Percentiles rank a stretch among this genome's conserved stretches.
Conservation (phyloP, 2,113 vertebrate species). For the Malurus cyaneus region DNA sequence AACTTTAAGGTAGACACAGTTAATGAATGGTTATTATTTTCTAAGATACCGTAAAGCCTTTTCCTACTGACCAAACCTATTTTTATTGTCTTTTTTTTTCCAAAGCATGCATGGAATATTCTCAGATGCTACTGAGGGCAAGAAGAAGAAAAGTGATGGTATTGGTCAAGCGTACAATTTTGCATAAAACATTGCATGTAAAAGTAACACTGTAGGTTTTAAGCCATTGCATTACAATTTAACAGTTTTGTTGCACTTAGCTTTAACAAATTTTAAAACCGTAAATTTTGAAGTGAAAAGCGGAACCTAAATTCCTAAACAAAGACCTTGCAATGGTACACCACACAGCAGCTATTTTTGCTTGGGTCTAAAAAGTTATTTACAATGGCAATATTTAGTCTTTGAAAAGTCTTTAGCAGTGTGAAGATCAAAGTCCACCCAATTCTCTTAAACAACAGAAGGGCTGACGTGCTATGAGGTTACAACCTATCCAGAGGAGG, state of each 20-base stretch:
- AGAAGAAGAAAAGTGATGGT: slow-evolving; percentile 73
- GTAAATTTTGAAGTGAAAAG: slow-evolving; percentile 77
- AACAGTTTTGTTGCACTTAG: slow-evolving; percentile 68
- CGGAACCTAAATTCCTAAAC: slow-evolving; percentile 89
- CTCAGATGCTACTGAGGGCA: slow-evolving; percentile 72
- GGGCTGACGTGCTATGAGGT: neutral
- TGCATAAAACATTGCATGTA: slow-evolving; percentile 77
- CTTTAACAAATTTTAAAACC: slow-evolving; percentile 72
- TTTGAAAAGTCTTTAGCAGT: slow-evolving; percentile 88
- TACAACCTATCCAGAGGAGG: slow-evolving; percentile 18
- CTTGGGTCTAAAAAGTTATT: slow-evolving; percentile 92
- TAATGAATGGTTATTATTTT: slow-evolving; percentile 69
- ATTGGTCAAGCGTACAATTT: slow-evolving; percentile 75
- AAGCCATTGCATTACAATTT: slow-evolving; percentile 76
- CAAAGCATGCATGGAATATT: slow-evolving; percentile 76
- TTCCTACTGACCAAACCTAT: slow-evolving; percentile 72
- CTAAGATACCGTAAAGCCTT: slow-evolving; percentile 68
- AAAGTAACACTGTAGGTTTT: slow-evolving; percentile 74
- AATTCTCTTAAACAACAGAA: slow-evolving; percentile 57
- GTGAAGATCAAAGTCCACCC: slow-evolving; percentile 84
- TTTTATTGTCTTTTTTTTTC: neutral
- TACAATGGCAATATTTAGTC: slow-evolving; percentile 90
- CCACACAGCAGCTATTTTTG: slow-evolving; percentile 84
- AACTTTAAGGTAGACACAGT: slow-evolving; percentile 73
- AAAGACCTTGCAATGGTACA: slow-evolving; percentile 92